A percentile compares a stretch with the other conserved stretches of the same genome.
phyloP scores from a whole-genome alignment of 2,888 invertebrate genomes.

The Myopa tessellatipennis region DNA sequence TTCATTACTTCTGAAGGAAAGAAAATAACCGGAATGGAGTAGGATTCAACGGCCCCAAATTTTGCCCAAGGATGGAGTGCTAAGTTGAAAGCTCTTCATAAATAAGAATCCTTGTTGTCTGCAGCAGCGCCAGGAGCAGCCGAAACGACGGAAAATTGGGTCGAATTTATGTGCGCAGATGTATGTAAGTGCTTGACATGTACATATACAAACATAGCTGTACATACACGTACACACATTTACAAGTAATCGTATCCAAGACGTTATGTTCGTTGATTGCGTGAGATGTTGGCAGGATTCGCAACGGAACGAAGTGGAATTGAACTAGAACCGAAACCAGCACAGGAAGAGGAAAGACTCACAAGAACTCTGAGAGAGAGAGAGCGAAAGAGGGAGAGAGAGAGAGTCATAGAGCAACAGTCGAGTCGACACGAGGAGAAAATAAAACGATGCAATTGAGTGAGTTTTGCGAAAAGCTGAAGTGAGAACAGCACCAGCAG shows the following conservation, averaged over 20 bases:
- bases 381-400: not conserved
- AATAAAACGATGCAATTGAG: not conserved
- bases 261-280: not conserved
- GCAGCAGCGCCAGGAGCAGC: slow-evolving; percentile 7
- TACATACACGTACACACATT: slow-evolving; percentile 1
- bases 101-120: not conserved
- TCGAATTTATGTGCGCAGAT: slow-evolving; percentile 38
- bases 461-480: not conserved
- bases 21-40: no score
- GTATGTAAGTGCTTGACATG: not conserved
- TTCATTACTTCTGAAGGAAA: no score
- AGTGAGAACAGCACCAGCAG: not conserved
- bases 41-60: no score
- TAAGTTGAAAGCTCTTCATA: not conserved
- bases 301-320: not conserved
- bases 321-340: no score
- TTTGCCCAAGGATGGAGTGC: no score
- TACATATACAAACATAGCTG: not conserved
- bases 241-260: not conserved
- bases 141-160: slow-evolving; percentile 43
- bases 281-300: not conserved
- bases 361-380: not conserved
- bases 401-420: no score
- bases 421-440: no score
- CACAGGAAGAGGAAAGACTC: not conserved